Evolutionary conservation across 2,888 invertebrate species (phyloP), one percentile per base, ranked within the genome.

Genomic region (Caenorhabditis becei): DNA sequence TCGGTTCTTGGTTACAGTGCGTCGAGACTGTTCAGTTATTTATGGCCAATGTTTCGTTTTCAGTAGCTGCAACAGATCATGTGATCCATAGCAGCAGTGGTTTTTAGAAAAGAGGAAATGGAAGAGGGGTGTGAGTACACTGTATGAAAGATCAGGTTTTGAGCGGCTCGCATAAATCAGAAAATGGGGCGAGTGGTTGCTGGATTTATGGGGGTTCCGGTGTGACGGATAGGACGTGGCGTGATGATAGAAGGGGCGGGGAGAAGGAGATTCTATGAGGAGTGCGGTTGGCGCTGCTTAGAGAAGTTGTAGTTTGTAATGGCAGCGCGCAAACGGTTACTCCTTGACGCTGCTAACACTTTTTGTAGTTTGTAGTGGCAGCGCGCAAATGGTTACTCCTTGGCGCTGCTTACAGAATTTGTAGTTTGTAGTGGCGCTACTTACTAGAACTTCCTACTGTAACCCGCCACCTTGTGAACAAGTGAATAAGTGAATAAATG

Each of bases 81-180:
- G 54, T 54, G 26, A 54, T 54, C 10, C 16, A 16, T 11, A 14
- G 14, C 8, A 10, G 14, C 41, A 41, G 28, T 54, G 26, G 28
- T 26, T 54, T 54, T 54, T 16, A 2, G 23, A 54, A 24, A 18
- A 54, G 26, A 23, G 24, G 24, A 51, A 24, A 14, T 11, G 41
- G 41, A n/a, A 24, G 24, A 28, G 14, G 16, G n/a, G 26, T 32
- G 1, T 16, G 11, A n/a, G 28, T 28, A n/a, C 26, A 28, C 14
- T 26, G 28, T 41, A 28, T n/a, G n/a, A n/a, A 23, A 54, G 54
- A 54, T 54, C 54, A 54, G 28, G 54, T 54, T 54, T 54, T 54
- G 26, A 28, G 54, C 24, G 28, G 26, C 26, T 26, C 54, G 41
- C n/a, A 54, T 54, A 54, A 54, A 54, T 54, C 54, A 54, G 54